Conservation (phyloP, 1,140 invertebrate genomes). For the Leptopilina boulardi region DNA sequence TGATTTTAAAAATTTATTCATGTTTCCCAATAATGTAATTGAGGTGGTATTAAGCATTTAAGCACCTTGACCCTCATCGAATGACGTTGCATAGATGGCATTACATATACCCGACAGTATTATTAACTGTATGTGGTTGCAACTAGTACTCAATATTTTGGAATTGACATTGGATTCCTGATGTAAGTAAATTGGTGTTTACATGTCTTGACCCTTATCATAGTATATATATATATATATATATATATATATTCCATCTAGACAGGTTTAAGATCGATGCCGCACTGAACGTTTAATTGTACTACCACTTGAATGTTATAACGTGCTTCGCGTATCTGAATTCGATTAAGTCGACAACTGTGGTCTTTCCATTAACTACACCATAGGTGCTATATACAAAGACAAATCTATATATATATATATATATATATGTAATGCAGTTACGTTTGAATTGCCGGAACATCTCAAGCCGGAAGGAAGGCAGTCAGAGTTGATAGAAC, state of each 20-base stretch:
- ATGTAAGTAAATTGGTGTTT: background rate
- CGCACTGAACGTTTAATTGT: slow-evolving; percentile 30
- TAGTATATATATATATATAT: background rate
- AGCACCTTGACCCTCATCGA: too few species aligned
- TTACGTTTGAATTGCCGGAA: slow-evolving; percentile 20
- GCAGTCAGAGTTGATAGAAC: slow-evolving; percentile 4
- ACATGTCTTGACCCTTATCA: background rate
- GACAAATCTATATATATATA: background rate
- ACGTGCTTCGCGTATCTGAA: slow-evolving; percentile 31
- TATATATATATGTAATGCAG: background rate
- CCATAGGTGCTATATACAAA: background rate
- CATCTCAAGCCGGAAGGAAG: slow-evolving; percentile 26
- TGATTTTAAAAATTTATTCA: too few species aligned
- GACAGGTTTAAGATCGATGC: slow-evolving; percentile 24
- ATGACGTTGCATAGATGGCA: too few species aligned
- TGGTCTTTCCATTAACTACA: slow-evolving; percentile 31
- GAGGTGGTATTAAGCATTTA: too few species aligned
- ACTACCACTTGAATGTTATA: slow-evolving; percentile 30
- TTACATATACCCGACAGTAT: too few species aligned
- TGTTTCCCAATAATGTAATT: too few species aligned
- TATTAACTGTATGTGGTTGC: background rate
- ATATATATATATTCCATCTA: background rate
- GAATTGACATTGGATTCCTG: background rate
- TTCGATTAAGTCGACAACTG: slow-evolving; percentile 37
- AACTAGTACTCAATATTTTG: background rate